Evolutionary conservation across 1,140 invertebrate species (phyloP), one percentile per base, ranked within the genome.

Genomic region (Mycetomoellerius zeteki): DNA sequence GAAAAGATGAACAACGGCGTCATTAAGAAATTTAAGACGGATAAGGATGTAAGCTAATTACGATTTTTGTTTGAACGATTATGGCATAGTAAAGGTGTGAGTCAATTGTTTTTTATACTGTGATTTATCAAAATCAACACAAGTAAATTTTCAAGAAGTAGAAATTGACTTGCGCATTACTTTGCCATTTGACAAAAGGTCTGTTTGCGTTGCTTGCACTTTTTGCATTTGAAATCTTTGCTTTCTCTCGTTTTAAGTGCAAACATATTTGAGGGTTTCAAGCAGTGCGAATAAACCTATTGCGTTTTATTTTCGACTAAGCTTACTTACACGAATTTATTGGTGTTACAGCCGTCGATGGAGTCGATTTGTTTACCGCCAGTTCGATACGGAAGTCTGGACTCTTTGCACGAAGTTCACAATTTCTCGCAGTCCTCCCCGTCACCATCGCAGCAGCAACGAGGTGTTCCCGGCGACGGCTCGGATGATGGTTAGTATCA

Each of bases 391-490:
- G 96, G 96, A 21, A 97, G 97, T 54, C 95, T 97, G 87, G 97
- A 97, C 92, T 97, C 97, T 0, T 92, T 97, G 7, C 96, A 97
- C 89, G 97, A 97, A 91, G 91, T 95, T 16, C 94, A 95, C 43
- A 90, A 86, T 47, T 86, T 90, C 50, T 92, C 94, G 7, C 92
- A 94, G 60, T 92, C 94, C 47, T 94, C 93, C 10, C 91, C 92
- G 6, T 94, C 94, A 33, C 93, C 94, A 37, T 94, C 92, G 8
- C 92, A 93, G 60, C 93, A 93, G 54, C 93, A 93, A 16, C 89
- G 92, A 72, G 91, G 93, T 3, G 65, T 94, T 72, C 91, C 93
- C 4, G 95, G 95, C 78, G 95, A 95, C 47, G 92, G 95, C 21
- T 96, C 95, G 43, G 96, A 96, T 86, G 96, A 96, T 93, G 96